Conservation (phyloP, 2,797 vertebrate species). For the Hephaestus fuliginosus region DNA sequence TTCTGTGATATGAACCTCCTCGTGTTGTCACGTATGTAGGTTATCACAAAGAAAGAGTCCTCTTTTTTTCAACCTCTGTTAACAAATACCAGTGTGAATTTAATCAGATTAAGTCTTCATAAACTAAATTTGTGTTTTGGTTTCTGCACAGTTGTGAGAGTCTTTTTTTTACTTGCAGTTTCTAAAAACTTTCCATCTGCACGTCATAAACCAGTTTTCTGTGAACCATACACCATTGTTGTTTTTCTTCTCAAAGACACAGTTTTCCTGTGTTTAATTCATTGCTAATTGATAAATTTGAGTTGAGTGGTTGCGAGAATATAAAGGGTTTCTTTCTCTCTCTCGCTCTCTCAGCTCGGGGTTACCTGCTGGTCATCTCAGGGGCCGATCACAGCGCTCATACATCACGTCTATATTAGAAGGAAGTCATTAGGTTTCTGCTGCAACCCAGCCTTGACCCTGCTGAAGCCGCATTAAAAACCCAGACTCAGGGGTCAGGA, state of each 20-base stretch:
- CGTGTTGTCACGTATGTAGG: too few species aligned
- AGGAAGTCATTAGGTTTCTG: conserved; percentile 86
- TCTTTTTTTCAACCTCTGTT: too few species aligned
- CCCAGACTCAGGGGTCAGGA: conserved; percentile 74
- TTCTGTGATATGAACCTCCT: too few species aligned
- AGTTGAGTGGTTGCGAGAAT: background rate
- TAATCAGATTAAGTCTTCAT: background rate
- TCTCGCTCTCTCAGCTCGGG: conserved; percentile 45
- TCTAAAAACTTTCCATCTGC: background rate
- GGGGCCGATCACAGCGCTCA: conserved; percentile 76
- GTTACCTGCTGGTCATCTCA: conserved; percentile 82
- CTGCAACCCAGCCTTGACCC: conserved; percentile 86
- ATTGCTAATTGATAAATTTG: background rate
- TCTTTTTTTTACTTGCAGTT: background rate
- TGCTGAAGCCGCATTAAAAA: conserved; percentile 80
- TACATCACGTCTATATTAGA: conserved; percentile 87
- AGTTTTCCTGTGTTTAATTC: background rate
- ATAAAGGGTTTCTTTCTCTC: background rate
- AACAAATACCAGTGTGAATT: background rate
- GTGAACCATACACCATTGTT: background rate
- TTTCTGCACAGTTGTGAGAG: background rate
- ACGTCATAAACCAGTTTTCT: too few species aligned
- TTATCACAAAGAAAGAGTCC: too few species aligned
- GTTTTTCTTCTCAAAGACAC: background rate
- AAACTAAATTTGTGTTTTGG: background rate